Evolutionary conservation across 92 coral and sea anemone genomes (phyloP), one percentile per base, ranked within the genome.

Genomic region (Porites cylindrica): DNA sequence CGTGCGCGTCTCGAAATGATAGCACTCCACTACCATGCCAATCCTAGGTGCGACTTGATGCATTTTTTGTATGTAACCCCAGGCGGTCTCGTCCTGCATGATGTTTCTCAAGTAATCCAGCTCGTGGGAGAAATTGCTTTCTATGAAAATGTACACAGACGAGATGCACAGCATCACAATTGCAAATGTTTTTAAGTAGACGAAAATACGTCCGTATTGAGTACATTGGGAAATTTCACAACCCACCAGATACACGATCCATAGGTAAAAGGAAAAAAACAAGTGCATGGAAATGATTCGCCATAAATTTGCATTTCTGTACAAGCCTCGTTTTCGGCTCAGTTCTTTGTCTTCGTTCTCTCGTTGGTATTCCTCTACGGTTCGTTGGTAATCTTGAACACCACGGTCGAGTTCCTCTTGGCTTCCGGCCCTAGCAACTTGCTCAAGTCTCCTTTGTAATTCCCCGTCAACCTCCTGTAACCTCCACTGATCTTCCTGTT

Each of bases 81-180:
- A 75, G 52, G 90, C 93, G 47, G 93, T 79, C 79, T 90, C 93
- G 38, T 90, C 90, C 50, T 73, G 78, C 83, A 90, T 90, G 23
- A 90, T 81, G 66, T 90, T 90, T 26, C 47, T 85, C 0, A 90
- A 67, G 77, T 90, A 90, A 64, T 73, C 82, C 74, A 90, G 50
- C 64, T 90, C 93, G 80, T 86, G 78, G 10, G 87, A 85, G 69
- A 53, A 79, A 51, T 65, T 62, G 83, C 93, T 86, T 74, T 90
- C 93, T 38, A 85, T 38, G 18, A 86, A 72, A 10, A 90, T 78
- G 17, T 80, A 51, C 90, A 85, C 58, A 4, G 78, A 72, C 19
- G 90, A 90, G 17, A 90, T 51, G 16, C 64, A 60, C 9, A 78
- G 56, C 90, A 85, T 80, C 3, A 63, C 87, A 24, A 85, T 74